Evolutionary conservation across 2,888 invertebrate species (phyloP), one percentile per base, ranked within the genome.

Genomic region (Watsonalla binaria): DNA sequence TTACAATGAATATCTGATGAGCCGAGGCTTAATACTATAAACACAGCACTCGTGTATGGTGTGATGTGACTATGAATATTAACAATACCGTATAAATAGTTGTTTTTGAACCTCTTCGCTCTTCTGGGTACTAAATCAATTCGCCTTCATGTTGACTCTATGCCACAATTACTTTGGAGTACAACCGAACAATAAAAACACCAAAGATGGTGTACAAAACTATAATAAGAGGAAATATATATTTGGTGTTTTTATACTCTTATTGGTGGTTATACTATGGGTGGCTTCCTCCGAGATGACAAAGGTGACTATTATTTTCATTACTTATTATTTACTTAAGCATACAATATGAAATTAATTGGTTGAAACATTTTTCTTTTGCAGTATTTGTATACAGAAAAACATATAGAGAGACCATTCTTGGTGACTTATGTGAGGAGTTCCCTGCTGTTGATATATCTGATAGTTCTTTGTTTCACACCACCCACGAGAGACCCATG

Each of bases 391-490:
- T 97, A 97, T 80, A 92, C 92, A 71, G 95, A 97, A 86, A 95
- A 96, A 78, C 93, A 96, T 57, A 96, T 95, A 77, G 94, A 97
- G 75, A 97, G 98, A 77, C 99, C 99, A 51, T 99, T 98, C 89
- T 97, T 99, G 86, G 96, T 96, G 72, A 98, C 98, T 15, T 99
- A 99, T 84, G 92, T 98, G 58, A 98, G 98, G 86, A 98, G 98
- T 55, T 97, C 97, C 45, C 94, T 99, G 94, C 97, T 99, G 74
- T 95, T 96, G 56, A 90, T 99, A 61, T 99, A 99, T 86, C 92
- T 99, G 65, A 84, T 97, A 70, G 96, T 98, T 47, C 94, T 98
- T 72, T 93, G 97, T 66, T 94, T 98, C 69, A 96, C 96, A 92
- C 95, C 96, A 60, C 96, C 98, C 6, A 97, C 98, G 94, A 93